Percentiles rank a stretch among this genome's conserved stretches.
phyloP scores from a whole-genome alignment of 2,888 invertebrate species.

The Cataglyphis cursor region DNA sequence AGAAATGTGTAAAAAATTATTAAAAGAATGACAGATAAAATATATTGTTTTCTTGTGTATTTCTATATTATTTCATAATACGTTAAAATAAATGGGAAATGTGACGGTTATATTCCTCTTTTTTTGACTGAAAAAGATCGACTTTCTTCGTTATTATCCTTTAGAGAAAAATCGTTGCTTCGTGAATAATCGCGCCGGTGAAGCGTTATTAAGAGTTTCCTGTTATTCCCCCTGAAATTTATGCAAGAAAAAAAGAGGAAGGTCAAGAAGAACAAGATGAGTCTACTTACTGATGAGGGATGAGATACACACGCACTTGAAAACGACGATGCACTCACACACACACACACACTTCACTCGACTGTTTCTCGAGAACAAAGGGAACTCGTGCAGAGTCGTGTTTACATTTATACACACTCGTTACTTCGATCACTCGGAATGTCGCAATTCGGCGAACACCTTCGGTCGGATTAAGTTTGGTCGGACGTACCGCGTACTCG shows the following conservation, averaged over 20 bases:
- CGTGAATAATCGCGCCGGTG: too few species aligned
- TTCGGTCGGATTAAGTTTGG: neutral
- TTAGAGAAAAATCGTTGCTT: neutral
- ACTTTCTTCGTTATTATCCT: neutral
- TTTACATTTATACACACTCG: neutral
- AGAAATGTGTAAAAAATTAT: neutral
- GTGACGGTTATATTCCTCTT: neutral
- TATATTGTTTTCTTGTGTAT: neutral
- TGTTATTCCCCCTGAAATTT: neutral
- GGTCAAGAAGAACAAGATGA: neutral
- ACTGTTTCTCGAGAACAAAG: conserved; percentile 1
- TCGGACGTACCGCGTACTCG: neutral
- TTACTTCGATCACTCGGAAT: neutral
- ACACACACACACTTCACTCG: neutral
- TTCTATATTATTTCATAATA: neutral
- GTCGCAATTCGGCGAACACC: neutral
- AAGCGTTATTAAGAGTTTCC: neutral
- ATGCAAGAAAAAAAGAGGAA: neutral
- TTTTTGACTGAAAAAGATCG: neutral
- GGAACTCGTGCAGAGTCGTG: neutral
- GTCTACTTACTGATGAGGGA: conserved; percentile 9
- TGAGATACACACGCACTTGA: neutral
- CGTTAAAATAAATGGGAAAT: neutral
- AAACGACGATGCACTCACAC: neutral
- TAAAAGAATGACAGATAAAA: neutral